Evolutionary conservation across 30 jellyfish, hydroid and myxozoan species (phyloP), one percentile per base, ranked within the genome.

Genomic region (Phacellophora camtschatica): DNA sequence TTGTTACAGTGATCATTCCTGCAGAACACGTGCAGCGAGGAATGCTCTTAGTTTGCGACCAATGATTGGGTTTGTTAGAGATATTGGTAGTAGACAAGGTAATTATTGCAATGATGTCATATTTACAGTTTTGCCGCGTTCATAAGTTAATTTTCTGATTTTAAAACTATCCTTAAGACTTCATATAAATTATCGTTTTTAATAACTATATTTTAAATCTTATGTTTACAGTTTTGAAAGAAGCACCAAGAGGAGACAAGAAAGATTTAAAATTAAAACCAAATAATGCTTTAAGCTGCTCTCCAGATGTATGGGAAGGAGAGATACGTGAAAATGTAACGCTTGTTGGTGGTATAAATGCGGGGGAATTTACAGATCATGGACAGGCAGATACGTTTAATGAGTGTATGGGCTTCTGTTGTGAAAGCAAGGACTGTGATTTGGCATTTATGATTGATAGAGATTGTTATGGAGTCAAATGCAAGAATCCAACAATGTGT

Each of bases 321-420:
- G 91, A 83, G 22, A 54, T 56, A 6, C 77, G 74, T 8, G 77
- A 61, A 24, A 92, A 92, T 76, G 81, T 71, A 36, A 92, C 98
- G 10, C 76, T 92, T 34, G 89, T 92, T 9, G 98, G 98, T 15
- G 98, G 98, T 11, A 82, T 92, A 25, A 85, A 81, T 33, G 96
- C 98, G 13, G 98, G 98, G 12, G 96, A 86, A 2, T 92, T 92
- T 66, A 81, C 95, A 18, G 98, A 92, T 42, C 98, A 92, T 75
- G 96, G 96, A 15, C 96, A 85, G 74, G 68, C 95, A 32, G 92
- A 79, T 29, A 63, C 92, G 0, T 75, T 92, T 16, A 71, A 56
- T n/a, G 98, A 92, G 37, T 92, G 98, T 56, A 92, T 92, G 98
- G 89, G 92, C 13, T 66, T 68, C 28, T 92, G 98, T 50, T 92